Base-by-base conservation (phyloP, 2,888 invertebrate species). In the Venustoraphidia nigricollis region DNA sequence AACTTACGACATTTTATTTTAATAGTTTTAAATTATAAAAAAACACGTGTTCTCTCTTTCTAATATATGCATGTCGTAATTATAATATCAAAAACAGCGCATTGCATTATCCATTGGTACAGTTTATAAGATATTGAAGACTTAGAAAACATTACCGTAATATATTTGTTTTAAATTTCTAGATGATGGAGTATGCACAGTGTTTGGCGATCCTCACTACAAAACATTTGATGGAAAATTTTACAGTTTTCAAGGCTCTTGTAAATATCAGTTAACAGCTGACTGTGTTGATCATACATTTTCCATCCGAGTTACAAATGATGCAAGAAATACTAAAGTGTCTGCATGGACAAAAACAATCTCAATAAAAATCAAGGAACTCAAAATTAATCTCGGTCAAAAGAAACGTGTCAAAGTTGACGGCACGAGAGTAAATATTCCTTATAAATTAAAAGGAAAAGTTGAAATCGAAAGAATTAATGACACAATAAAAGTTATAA, bases 151-250 rank as follows among this genome's bases (percentile, higher is more conserved):
- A 27, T n/a, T 2, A 8, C n/a, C 13, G 3, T 38, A 38, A 38
- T 38, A 41, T 51, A 34, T 53, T 49, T 50, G 52, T 51, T 51
- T 56, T 27, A 6, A 27, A 27, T 27, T 66, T 64, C 34, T 63
- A 81, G 81, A 73, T 55, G 90, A 91, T 53, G 92, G 91, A 14
- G 85, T 89, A 1, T 94, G 94, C 61, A 91, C 91, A 9, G 93
- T 93, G 2, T 94, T 91, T 59, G 94, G 94, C 1, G 93, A 94
- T 65, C 93, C 94, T 0, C 94, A 95, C 64, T 95, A 94, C 64
- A 81, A 87, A 59, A 93, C 93, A 5, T 96, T 94, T 64, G 96
- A 96, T 61, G 93, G 94, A 37, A 85, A 86, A 63, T 86, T 91
- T 61, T 95, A 84, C 66, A 91, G 88, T 62, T 95, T 95, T 62